These are phyloP conservation scores for Microtus ochrogaster DNA, from an alignment of 2,113 vertebrate genomes.

Conservation along the genomic window DNA sequence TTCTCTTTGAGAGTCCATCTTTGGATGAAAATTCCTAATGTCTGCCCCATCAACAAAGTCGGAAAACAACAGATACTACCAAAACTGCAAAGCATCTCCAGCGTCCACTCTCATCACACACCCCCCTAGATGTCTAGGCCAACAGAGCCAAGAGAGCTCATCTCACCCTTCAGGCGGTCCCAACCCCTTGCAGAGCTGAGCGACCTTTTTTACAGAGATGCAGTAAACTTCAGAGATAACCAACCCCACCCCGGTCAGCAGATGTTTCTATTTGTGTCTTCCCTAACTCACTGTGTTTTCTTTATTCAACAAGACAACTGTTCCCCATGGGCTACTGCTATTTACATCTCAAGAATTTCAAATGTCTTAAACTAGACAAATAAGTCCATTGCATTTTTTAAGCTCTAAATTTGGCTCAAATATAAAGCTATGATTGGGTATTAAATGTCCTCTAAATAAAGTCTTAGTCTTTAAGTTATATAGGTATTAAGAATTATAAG, in stretches of 20 bases:
- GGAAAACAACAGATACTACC: neutral
- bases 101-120: too few relatives aligned
- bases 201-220: neutral
- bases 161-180: neutral
- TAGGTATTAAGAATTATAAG: too few relatives aligned
- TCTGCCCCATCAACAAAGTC: neutral
- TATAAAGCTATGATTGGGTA: neutral
- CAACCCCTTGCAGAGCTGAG: neutral
- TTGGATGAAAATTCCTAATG: neutral
- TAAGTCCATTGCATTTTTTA: neutral
- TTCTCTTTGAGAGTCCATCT: neutral
- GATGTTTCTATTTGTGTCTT: neutral
- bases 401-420: neutral
- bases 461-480: too few relatives aligned
- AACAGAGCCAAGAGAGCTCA: neutral
- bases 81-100: neutral
- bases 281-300: neutral
- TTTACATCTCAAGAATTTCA: constrained; percentile 10
- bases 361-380: neutral
- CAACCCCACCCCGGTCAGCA: neutral
- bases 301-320: neutral
- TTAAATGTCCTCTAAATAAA: neutral
- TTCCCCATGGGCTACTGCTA: neutral
- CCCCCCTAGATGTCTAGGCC: neutral
- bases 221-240: neutral